phyloP scores from a whole-genome alignment of 1,140 invertebrate genomes.

The Ptiloglossa arizonensis region DNA sequence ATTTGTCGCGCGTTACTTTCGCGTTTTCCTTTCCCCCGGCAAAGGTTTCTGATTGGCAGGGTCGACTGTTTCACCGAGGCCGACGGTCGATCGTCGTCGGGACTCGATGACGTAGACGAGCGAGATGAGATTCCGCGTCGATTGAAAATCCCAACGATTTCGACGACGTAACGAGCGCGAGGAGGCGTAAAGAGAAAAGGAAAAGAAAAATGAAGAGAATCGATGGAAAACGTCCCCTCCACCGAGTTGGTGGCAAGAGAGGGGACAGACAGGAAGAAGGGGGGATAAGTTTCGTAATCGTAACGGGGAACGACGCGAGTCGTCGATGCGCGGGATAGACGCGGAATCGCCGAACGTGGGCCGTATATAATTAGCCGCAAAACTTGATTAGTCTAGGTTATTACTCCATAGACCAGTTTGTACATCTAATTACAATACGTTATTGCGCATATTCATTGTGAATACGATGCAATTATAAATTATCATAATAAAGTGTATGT shows the following conservation, averaged over 20 bases:
- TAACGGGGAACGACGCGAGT: neutral
- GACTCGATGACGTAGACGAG: neutral
- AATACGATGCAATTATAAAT: conserved; percentile 72
- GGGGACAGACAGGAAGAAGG: too few relatives aligned
- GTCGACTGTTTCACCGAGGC: neutral
- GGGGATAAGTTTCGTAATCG: too few relatives aligned
- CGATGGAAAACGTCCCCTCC: too few relatives aligned
- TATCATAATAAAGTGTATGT: conserved; percentile 75
- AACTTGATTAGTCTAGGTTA: conserved; percentile 70
- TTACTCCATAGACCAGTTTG: conserved; percentile 72
- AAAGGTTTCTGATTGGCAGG: conserved; percentile 19
- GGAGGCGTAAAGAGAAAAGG: too few relatives aligned
- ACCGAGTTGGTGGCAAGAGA: too few relatives aligned
- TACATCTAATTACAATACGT: conserved; percentile 72
- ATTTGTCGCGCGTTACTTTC: conserved; percentile 19
- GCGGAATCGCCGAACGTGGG: conserved; percentile 48
- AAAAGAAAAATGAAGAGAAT: too few relatives aligned
- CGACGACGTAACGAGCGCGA: conserved; percentile 8
- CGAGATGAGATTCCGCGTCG: conserved; percentile 1
- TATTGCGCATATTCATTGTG: conserved; percentile 72
- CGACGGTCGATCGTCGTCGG: conserved; percentile 13
- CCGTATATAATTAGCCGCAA: conserved; percentile 67
- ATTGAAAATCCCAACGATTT: conserved; percentile 9
- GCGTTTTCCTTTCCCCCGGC: conserved; percentile 16
- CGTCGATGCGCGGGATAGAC: conserved; percentile 21